These are phyloP conservation scores for Spheniscus mendiculus DNA, from an alignment of 2,113 vertebrate species.

Conservation along the genomic window DNA sequence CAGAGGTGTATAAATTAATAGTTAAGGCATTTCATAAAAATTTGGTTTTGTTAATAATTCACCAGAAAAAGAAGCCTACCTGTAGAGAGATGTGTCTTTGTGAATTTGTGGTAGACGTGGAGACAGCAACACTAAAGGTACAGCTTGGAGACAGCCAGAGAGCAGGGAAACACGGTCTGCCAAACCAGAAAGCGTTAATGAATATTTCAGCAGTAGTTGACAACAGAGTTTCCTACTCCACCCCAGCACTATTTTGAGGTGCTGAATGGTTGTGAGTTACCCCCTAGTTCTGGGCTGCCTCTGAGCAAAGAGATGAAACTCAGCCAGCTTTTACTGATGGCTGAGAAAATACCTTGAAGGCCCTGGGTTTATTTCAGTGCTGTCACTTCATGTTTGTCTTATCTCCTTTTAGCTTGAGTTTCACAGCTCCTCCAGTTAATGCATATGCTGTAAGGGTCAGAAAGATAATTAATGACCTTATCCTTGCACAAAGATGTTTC, in stretches of 20 bases:
- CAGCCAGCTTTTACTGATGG: not conserved
- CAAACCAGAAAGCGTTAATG: not conserved
- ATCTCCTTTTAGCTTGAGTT: not conserved
- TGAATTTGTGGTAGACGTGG: rapidly evolving
- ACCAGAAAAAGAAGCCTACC: not conserved
- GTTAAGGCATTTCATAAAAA: not conserved
- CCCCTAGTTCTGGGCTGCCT: not conserved
- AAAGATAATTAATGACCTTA: not conserved
- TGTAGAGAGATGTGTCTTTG: not conserved
- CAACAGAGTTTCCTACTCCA: not conserved
- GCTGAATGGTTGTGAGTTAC: not conserved
- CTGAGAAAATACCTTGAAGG: not conserved
- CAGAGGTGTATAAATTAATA: not conserved
- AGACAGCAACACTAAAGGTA: rapidly evolving
- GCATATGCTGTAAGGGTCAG: not conserved
- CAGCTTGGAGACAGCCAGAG: not conserved
- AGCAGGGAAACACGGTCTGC: rapidly evolving
- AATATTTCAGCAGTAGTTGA: not conserved
- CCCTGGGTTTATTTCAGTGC: not conserved
- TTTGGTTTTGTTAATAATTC: not conserved
- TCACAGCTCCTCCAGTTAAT: not conserved
- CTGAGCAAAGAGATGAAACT: not conserved
- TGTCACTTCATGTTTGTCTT: not conserved
- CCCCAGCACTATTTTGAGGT: not conserved
- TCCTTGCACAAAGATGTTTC: not conserved